Evolutionary conservation across 1,140 invertebrate species (phyloP).

Genomic region (Sinonovacula constricta): DNA sequence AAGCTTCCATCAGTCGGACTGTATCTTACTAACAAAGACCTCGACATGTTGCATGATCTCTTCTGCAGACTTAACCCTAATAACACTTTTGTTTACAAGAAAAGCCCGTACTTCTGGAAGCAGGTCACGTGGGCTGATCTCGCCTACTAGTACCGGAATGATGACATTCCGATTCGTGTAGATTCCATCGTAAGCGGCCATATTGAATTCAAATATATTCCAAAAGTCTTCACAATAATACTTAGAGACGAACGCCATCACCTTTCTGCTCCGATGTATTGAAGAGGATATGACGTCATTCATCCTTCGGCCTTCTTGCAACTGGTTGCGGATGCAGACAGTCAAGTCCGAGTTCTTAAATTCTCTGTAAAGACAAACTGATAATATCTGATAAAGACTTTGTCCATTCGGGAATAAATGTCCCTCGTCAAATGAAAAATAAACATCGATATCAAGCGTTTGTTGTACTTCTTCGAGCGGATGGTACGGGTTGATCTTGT

Average conservation of each 20-base stretch:
- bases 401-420: constrained; percentile 4
- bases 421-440: constrained; percentile 29
- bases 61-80: too few relatives aligned
- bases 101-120: background rate
- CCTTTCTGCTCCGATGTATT: constrained; percentile 4
- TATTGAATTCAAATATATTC: constrained; percentile 41
- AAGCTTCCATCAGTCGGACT: too few relatives aligned
- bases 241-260: constrained; percentile 3
- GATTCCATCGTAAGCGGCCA: constrained; percentile 25
- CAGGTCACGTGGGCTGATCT: background rate
- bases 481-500: constrained; percentile 11
- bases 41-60: too few relatives aligned
- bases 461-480: background rate
- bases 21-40: too few relatives aligned
- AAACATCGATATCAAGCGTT: constrained; percentile 9
- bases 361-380: background rate
- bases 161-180: constrained; percentile 21
- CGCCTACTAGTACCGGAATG: background rate
- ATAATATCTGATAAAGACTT: background rate
- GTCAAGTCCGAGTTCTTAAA: background rate
- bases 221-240: constrained; percentile 10
- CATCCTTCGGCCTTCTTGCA: background rate
- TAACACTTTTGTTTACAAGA: too few relatives aligned
- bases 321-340: constrained; percentile 3
- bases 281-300: constrained; percentile 4